Conservation (phyloP, 37 sponge, comb jelly and placozoan species). For the Beroe ovata region DNA sequence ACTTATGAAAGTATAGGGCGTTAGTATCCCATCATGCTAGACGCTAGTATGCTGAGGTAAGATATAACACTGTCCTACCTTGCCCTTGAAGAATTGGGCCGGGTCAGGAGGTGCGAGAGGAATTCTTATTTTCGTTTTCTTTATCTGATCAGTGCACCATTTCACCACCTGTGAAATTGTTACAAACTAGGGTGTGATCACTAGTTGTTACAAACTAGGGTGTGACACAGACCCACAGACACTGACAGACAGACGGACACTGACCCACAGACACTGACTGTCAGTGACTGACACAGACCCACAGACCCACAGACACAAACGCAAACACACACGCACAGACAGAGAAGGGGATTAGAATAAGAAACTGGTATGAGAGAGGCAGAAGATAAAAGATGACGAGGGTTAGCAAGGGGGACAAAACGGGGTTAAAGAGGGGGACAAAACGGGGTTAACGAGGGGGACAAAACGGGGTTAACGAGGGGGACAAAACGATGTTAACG, state of each 20-base stretch:
- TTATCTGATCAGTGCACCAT: conserved; percentile 30
- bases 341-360: neutral
- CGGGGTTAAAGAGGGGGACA: no score
- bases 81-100: conserved; percentile 17
- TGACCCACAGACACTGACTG: no score
- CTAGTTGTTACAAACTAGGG: no score
- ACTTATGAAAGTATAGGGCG: no score
- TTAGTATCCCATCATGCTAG: no score
- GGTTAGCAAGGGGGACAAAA: no score
- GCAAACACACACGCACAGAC: neutral
- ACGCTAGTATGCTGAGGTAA: no score
- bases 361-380: neutral
- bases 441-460: no score
- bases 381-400: neutral
- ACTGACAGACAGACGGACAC: no score
- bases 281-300: no score
- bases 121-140: neutral
- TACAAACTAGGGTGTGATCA: no score
- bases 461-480: neutral
- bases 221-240: no score
- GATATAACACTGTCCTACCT: conserved; percentile 13
- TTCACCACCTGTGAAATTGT: conserved; percentile 43
- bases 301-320: neutral
- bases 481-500: neutral
- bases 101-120: neutral